Evolutionary conservation across 2,797 vertebrate genomes (phyloP), one percentile per base, ranked within the genome.

Genomic region (Sternarchorhynchus goeldii): DNA sequence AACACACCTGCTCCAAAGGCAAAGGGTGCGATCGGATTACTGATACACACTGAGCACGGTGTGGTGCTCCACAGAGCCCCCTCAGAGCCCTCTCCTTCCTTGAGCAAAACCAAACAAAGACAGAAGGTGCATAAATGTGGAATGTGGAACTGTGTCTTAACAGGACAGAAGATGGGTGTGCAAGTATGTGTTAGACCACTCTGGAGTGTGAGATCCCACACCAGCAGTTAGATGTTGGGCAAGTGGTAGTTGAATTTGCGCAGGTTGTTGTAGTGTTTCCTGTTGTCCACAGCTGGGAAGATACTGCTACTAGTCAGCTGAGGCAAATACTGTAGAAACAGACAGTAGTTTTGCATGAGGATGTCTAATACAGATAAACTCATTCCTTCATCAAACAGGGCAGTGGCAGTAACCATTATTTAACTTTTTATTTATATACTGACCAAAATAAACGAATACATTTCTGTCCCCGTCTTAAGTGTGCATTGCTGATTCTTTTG

Each of bases 241-340:
- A 98, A 94, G 77, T 90, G 95, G 80, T 93, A 98, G 91, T 95
- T 95, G 65, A 95, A 91, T 87, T 93, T 97, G 85, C 90, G 93
- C 69, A 93, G 88, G 84, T 95, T 93, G 89, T 84, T 94, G 89
- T 91, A 94, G 89, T 92, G 92, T 79, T 95, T 96, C 88, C 94
- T 96, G 83, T 88, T 94, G 78, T 98, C 96, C 93, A 96, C 72
- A 16, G 93, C 91, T 34, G 97, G 96, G 76, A 97, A 95, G 85
- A 94, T 69, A 6, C 92, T 93, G 78, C 93, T 95, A 86, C 91
- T 87, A 10, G 96, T 96, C 79, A 98, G 88, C 91, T 97, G 96
- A 17, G 96, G 96, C 80, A 98, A 89, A 90, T 94, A 90, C 93
- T 98, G 93, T 21, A 90, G 1, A 17, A 56, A 55, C 16, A 74